Base-by-base conservation (phyloP, 2,888 invertebrate genomes). In the Harmothoe impar region DNA sequence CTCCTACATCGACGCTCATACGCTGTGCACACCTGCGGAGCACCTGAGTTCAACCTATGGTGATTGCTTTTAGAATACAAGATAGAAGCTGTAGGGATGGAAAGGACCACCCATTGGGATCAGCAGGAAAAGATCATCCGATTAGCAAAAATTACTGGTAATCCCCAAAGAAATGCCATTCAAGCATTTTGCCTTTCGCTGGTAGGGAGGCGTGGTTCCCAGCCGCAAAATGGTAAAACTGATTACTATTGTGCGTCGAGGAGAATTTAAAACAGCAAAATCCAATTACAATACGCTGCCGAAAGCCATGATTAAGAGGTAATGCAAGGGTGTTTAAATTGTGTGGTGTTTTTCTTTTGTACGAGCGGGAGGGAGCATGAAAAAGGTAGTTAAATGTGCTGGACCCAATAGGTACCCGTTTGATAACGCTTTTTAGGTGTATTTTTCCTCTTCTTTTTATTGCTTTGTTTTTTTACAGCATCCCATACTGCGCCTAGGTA, bases 251-350 rank as follows among this genome's bases (percentile, higher is more conserved):
- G 72, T 72, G 29, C 25, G 72, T n/a, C 7, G 72, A 29, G 15
- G 31, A 25, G 72, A 29, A 72, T 72, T 72, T 43, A 81, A 81
- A 33, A 81, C 35, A 81, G 35, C 12, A 17, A 81, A 81, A 81
- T 33, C 43, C 81, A 81, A 81, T 35, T 81, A 43, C 33, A 81
- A 33, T 81, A 17, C 43, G 35, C n/a, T n/a, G 25, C 20, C 43
- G 20, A 25, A 33, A 35, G 23, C 15, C 17, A 12, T 43, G 43
- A 43, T 81, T 23, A 35, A 35, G 81, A 35, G 81, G 81, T 43
- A 81, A 81, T 81, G 10, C 20, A 17, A 81, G 33, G 81, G 35
- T 35, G 81, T 43, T 81, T 81, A 81, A 43, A 25, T 15, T 17
- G 23, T 33, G 62, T 7, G 43, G 43, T 62, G 3, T 62, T 15